Evolutionary conservation across 1,140 invertebrate species (phyloP).

Genomic region (Drosophila nasuta): DNA sequence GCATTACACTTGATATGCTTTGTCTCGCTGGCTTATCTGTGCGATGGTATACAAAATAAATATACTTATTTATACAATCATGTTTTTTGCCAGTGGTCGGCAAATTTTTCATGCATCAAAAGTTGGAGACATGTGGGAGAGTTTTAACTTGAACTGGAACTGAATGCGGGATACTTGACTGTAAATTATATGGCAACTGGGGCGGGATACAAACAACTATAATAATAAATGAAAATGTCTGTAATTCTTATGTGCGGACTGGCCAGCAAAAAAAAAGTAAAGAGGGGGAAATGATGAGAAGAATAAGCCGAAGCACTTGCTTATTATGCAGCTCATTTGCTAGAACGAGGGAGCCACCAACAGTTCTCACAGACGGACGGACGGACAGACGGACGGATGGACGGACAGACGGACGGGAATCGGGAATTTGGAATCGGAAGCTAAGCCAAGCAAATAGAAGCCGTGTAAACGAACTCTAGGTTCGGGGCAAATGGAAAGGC

Average conservation of each 20-base stretch:
- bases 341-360: constrained; percentile 20
- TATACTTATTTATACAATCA: constrained; percentile 45
- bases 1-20: constrained; percentile 47
- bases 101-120: constrained; percentile 60
- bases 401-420: not conserved
- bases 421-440: constrained; percentile 58
- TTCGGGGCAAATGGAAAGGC: not conserved
- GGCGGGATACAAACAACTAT: constrained; percentile 63
- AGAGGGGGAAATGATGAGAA: constrained; percentile 27
- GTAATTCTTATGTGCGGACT: constrained; percentile 74
- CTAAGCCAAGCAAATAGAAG: constrained; percentile 75
- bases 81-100: constrained; percentile 60
- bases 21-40: constrained; percentile 44
- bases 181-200: constrained; percentile 64
- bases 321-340: constrained; percentile 80
- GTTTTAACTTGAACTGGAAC: constrained; percentile 4
- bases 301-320: constrained; percentile 54
- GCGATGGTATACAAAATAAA: constrained; percentile 42
- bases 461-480: constrained; percentile 71
- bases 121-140: constrained; percentile 59
- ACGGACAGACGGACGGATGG: not conserved
- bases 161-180: constrained; percentile 48
- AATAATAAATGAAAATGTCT: constrained; percentile 82
- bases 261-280: constrained; percentile 27
- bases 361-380: constrained; percentile 35